Evolutionary conservation across 2,888 invertebrate genomes (phyloP).

Genomic region (Plagodis dolabraria): DNA sequence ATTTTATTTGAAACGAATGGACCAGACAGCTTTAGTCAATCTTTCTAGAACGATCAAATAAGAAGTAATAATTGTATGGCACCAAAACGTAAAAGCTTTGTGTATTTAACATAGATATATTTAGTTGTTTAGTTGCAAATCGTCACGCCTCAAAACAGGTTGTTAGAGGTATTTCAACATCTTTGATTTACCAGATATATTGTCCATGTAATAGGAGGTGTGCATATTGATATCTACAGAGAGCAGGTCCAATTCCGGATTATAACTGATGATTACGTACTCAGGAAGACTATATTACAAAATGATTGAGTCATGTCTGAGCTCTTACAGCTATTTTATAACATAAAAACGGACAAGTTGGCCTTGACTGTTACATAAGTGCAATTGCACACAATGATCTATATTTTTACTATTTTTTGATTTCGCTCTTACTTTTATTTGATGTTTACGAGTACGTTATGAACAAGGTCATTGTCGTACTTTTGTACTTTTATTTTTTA

Average conservation of each 20-base stretch:
- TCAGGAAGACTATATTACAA: too few species aligned
- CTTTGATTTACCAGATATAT: too few species aligned
- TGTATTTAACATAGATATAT: too few species aligned
- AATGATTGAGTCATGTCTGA: too few species aligned
- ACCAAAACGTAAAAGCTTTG: not conserved
- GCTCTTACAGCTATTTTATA: not conserved
- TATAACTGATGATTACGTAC: not conserved
- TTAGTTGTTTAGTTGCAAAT: too few species aligned
- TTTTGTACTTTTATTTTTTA: slow-evolving; percentile 7
- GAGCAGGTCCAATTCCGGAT: not conserved
- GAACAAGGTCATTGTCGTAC: slow-evolving; percentile 27
- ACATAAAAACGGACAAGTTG: not conserved
- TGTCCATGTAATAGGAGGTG: too few species aligned
- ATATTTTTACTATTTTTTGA: slow-evolving; percentile 16
- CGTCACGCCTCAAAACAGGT: too few species aligned
- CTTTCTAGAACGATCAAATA: too few species aligned
- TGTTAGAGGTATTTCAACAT: too few species aligned
- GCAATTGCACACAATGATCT: slow-evolving; percentile 7
- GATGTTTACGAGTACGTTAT: slow-evolving; percentile 1
- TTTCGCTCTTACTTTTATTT: slow-evolving; percentile 21
- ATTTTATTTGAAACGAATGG: too few species aligned
- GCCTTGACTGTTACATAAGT: slow-evolving; percentile 20
- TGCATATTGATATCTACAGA: too few species aligned
- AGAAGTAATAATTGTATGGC: not conserved
- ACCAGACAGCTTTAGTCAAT: too few species aligned